These are phyloP conservation scores for Netelia inedita DNA, from an alignment of 2,888 invertebrate species.

Conservation along the genomic window DNA sequence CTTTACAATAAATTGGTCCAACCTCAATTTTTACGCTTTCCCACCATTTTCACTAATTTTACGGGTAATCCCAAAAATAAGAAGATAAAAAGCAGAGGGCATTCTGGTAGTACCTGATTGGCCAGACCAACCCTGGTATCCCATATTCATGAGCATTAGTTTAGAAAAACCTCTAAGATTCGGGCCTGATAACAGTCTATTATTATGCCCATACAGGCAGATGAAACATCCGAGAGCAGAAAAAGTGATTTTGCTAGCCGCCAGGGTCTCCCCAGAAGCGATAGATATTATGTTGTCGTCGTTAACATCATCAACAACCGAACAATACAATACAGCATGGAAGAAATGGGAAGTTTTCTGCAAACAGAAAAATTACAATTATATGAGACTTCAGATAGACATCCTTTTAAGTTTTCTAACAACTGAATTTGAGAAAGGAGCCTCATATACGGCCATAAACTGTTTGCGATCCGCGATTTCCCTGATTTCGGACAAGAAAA, in stretches of 20 bases:
- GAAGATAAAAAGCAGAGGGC: conserved; percentile 72
- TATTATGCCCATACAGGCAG: conserved; percentile 68
- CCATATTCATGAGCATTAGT: conserved; percentile 57
- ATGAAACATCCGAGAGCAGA: conserved; percentile 69
- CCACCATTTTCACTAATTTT: conserved; percentile 55
- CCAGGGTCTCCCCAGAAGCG: conserved; percentile 64
- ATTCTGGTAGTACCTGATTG: conserved; percentile 75
- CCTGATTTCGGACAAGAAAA: conserved; percentile 36
- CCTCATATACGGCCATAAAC: background rate
- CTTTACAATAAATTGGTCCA: conserved; percentile 8
- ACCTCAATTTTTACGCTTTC: conserved; percentile 49
- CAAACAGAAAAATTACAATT: background rate
- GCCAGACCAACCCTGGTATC: conserved; percentile 74
- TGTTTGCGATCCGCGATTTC: conserved; percentile 35
- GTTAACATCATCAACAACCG: conserved; percentile 7
- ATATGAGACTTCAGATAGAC: background rate
- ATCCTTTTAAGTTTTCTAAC: conserved; percentile 22
- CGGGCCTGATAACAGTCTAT: conserved; percentile 62
- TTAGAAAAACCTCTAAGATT: conserved; percentile 38
- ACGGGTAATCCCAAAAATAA: conserved; percentile 47
- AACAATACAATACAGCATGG: conserved; percentile 15
- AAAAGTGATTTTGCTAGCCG: conserved; percentile 60
- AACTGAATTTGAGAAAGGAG: conserved; percentile 12
- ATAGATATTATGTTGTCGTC: conserved; percentile 3
- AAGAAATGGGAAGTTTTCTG: conserved; percentile 23